Evolutionary conservation across 2,888 invertebrate genomes (phyloP), one percentile per base, ranked within the genome.

Genomic region (Lepidochitona cinerea): DNA sequence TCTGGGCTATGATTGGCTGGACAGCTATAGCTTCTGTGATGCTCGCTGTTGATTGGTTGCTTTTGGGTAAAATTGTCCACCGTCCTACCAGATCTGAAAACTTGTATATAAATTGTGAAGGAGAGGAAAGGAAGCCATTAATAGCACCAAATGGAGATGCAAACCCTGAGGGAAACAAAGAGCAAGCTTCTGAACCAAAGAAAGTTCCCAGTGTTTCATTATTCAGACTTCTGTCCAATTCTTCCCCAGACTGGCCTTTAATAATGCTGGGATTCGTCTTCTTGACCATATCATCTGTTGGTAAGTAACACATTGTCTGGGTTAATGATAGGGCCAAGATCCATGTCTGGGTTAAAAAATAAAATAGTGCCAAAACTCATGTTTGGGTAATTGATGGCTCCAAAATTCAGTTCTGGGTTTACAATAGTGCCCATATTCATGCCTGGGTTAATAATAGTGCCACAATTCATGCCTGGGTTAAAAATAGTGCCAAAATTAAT

Each of bases 181-280:
- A 77, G 6, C 49, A 70, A 37, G 41, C 71, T 36, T 74, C 75
- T 23, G 66, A 71, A 36, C 54, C 9, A 12, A 18, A 54, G 9
- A 77, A 73, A n/a, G 37, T 68, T 36, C 69, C 68, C 37, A 72
- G 71, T 59, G 79, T 78, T 2, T 81, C 81, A 37, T 74, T 85
- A 32, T 67, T 80, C 5, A 70, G 85, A 37, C 71, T 87, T 32
- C 71, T 87, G 18, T 73, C 79, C 26, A 81, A 82, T 65, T 85
- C 86, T 4, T 77, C 73, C 66, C 81, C 84, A 14, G 87, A 88
- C 72, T 71, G 78, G 72, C 75, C 66, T 6, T 76, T 81, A 26
- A 68, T 87, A 35, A 7, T 75, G 0, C 37, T 75, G 14, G 87
- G 82, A 6, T 83, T 81, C 41, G 59, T 79, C 7, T 83, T 85